Evolutionary conservation across 2,797 vertebrate genomes (phyloP), one percentile per base, ranked within the genome.

Genomic region (Eleutherodactylus coqui): DNA sequence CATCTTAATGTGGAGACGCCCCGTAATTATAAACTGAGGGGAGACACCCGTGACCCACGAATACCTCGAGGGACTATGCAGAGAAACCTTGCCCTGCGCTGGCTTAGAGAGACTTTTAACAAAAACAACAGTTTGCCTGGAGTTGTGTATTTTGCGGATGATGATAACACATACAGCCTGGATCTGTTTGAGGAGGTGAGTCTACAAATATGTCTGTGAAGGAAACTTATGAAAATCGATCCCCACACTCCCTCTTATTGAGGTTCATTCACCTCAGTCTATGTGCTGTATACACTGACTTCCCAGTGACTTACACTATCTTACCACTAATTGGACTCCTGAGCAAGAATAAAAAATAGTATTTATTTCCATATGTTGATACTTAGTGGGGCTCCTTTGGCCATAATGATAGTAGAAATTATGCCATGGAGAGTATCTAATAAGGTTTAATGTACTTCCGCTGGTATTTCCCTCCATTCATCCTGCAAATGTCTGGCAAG

Each of bases 1-100:
- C 98, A 99, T 90, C 96, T 99, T 88, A 98, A 99, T 1, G 97
- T 99, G 85, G 98, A 99, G 95, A 98, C 98, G 0, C 98, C 98
- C 1, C 95, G 96, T 80, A 99, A 98, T 94, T 99, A 99, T 93
- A 99, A 98, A 93, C 93, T 98, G 89, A 93, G 97, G 9, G 97
- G 96, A 0, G 98, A 99, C 85, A 96, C 96, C 41, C 91, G 97
- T 27, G 97, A 99, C 88, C 97, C 97, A 1, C 95, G 97, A 78
- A 98, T 99, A 85, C 97, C 97, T 0, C 94, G 97, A 0, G 98
- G 98, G 45, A 99, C 98, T 91, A 98, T 99, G 97, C 98, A 99
- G 92, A 95, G 98, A 91, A 99, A 99, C 91, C 94, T 99, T 85
- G 98, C 97, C 3, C 92, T 99, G 86, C 92, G 97, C 21, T 99